Evolutionary conservation across 2,113 vertebrate genomes (phyloP).

Genomic region (Dolichallabes microphthalmus): DNA sequence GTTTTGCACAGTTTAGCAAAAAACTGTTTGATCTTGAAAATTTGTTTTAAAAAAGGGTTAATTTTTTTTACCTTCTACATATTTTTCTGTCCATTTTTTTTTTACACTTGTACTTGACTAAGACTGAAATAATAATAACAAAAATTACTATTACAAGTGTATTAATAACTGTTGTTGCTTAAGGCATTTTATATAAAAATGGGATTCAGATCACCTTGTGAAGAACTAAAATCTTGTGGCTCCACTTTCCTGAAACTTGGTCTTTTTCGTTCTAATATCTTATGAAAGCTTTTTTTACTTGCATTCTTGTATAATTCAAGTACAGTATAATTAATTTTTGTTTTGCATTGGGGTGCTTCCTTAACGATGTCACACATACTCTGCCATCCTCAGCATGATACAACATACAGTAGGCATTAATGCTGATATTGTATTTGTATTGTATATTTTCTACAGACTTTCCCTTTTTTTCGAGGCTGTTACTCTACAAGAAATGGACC

Average conservation of each 20-base stretch:
- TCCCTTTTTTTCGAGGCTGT: background rate
- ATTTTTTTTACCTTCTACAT: no score
- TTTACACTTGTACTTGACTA: background rate
- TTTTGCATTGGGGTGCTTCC: background rate
- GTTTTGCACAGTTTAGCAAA: no score
- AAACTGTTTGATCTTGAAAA: no score
- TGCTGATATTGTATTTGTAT: background rate
- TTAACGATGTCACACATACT: background rate
- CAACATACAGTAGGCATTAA: background rate
- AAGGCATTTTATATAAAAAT: no score
- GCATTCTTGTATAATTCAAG: no score
- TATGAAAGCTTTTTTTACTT: background rate
- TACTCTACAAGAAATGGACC: background rate
- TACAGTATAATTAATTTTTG: no score
- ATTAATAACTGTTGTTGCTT: no score
- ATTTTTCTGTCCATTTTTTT: background rate
- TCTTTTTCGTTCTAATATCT: background rate
- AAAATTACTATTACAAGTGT: no score
- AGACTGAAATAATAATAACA: background rate
- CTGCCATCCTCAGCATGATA: background rate
- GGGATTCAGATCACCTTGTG: no score
- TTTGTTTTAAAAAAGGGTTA: no score
- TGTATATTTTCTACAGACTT: background rate
- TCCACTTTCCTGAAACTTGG: background rate
- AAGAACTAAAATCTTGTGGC: no score